phyloP scores from a whole-genome alignment of 2,797 vertebrate species.

The Phrynocephalus vlangalii region DNA sequence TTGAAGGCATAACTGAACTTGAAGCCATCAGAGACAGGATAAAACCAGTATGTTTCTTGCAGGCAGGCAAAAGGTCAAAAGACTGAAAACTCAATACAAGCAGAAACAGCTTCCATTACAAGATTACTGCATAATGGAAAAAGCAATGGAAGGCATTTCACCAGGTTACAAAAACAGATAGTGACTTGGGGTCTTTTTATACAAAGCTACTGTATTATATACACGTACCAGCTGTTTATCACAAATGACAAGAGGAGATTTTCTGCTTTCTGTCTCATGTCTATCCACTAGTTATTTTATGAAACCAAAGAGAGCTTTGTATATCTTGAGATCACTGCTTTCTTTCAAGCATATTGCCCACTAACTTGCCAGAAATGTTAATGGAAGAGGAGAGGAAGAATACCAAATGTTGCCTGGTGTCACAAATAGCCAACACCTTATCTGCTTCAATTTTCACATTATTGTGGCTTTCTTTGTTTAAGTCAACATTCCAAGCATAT shows the following conservation, averaged over 20 bases:
- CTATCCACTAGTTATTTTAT: conserved; percentile 44
- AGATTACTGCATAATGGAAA: conserved; percentile 47
- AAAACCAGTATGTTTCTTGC: conserved; percentile 45
- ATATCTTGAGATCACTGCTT: not conserved
- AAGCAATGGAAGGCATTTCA: conserved; percentile 47
- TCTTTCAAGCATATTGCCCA: not conserved
- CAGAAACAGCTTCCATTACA: conserved; percentile 64
- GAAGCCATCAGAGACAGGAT: not conserved
- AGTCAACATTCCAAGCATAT: not conserved
- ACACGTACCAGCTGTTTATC: conserved; percentile 65
- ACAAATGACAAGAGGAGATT: conserved; percentile 39
- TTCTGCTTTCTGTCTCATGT: conserved; percentile 47
- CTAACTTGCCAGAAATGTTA: not conserved
- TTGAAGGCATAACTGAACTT: conserved; percentile 44
- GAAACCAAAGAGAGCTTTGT: conserved; percentile 8
- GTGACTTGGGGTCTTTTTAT: conserved; percentile 34
- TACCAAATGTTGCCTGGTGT: not conserved
- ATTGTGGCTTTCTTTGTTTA: not conserved
- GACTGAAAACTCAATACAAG: conserved; percentile 53
- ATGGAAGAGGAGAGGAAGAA: not conserved
- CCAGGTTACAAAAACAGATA: conserved; percentile 68
- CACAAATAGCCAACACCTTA: not conserved
- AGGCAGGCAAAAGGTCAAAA: conserved; percentile 68
- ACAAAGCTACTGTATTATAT: conserved; percentile 55
- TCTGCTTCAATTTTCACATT: not conserved